These are phyloP conservation scores for Cochlearius cochlearius DNA, from an alignment of 2,113 vertebrate species.

Conservation along the genomic window DNA sequence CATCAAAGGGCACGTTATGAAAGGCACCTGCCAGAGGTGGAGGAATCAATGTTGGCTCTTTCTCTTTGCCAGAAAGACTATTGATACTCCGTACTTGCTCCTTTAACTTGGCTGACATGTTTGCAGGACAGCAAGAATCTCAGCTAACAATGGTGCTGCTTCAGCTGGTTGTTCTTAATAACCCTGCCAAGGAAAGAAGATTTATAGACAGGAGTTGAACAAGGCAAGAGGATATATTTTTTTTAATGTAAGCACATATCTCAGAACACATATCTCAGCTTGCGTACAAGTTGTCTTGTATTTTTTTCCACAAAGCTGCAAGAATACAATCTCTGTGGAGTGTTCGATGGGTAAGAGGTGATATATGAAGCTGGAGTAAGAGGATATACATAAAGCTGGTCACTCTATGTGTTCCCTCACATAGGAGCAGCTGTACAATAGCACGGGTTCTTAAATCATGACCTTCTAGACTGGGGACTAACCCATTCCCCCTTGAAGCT, in stretches of 20 bases:
- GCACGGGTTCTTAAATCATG: background rate
- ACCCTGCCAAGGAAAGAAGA: background rate
- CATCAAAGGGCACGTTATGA: background rate
- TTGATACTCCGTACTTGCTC: slow-evolving; percentile 20
- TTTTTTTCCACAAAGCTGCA: background rate
- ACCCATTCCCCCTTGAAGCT: background rate
- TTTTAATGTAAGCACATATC: background rate
- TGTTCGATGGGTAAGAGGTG: background rate
- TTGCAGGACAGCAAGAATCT: slow-evolving; percentile 19
- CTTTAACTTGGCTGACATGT: slow-evolving; percentile 17
- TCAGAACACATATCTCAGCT: background rate
- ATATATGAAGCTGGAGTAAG: background rate
- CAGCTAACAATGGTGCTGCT: slow-evolving; percentile 23
- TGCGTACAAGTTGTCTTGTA: background rate
- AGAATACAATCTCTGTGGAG: background rate
- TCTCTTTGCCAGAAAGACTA: slow-evolving; percentile 24
- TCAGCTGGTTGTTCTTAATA: slow-evolving; percentile 47
- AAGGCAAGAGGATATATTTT: background rate
- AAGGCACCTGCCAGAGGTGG: background rate
- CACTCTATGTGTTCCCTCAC: background rate
- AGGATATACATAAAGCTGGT: background rate
- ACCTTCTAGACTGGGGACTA: background rate
- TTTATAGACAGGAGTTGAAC: background rate
- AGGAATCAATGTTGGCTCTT: background rate
- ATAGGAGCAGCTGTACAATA: background rate